phyloP scores from a whole-genome alignment of 2,113 vertebrate species.

The Motacilla alba region DNA sequence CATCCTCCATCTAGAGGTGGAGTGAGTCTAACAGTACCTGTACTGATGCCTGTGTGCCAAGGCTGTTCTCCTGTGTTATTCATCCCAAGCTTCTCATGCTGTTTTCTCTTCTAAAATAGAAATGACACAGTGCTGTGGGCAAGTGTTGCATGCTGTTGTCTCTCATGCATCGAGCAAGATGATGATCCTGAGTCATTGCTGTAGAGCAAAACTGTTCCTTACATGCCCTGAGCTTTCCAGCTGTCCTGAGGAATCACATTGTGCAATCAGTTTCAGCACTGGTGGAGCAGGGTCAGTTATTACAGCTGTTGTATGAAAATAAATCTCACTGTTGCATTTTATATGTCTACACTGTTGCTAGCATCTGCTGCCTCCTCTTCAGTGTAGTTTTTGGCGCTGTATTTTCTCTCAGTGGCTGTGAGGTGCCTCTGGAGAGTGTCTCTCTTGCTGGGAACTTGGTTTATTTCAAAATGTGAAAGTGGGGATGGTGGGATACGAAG shows the following conservation, averaged over 20 bases:
- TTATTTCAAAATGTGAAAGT: background rate
- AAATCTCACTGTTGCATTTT: background rate
- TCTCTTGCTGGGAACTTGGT: background rate
- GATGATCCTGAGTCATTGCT: constrained; percentile 27
- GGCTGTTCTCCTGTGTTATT: background rate
- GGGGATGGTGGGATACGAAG: background rate
- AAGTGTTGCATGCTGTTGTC: background rate
- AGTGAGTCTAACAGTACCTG: background rate
- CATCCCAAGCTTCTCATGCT: background rate
- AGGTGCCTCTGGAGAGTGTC: background rate
- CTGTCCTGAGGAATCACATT: background rate
- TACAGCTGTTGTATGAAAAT: background rate
- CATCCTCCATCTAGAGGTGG: background rate
- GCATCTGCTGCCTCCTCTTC: background rate
- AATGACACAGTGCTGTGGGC: background rate
- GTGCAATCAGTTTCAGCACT: background rate
- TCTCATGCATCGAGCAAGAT: background rate
- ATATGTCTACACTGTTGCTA: background rate
- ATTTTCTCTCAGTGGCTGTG: background rate
- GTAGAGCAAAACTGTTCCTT: background rate
- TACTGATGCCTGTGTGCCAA: background rate
- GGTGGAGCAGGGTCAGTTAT: background rate
- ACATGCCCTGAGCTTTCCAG: background rate
- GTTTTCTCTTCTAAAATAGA: background rate
- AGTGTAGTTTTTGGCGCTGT: background rate